Evolutionary conservation across 2,888 invertebrate species (phyloP), one percentile per base, ranked within the genome.

Genomic region (Subacronicta megacephala): DNA sequence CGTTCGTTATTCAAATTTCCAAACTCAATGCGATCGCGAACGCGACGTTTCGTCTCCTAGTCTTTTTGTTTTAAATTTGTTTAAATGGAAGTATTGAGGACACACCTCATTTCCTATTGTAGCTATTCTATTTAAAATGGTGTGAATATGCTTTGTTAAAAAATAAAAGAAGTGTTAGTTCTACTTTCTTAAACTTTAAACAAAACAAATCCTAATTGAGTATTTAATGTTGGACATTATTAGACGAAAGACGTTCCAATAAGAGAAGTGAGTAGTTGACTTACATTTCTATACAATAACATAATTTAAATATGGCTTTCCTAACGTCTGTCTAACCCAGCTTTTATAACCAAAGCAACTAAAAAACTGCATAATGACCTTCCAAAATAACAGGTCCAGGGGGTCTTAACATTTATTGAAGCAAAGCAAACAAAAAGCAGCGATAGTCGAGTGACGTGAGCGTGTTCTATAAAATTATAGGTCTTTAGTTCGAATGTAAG

Each of bases 71-170:
- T 82, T 78, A 82, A 84, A 83, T 43, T 85, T 80, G 80, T 86
- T 85, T 89, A 85, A 88, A 90, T 92, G 91, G 88, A 89, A 90
- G 86, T 89, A 92, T 91, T 90, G 93, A 89, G 92, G 90, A 78
- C 92, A 89, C 87, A 85, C 82, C 90, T 91, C 89, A 87, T 91
- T 92, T 85, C 78, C 87, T 77, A 82, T 92, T 92, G 90, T 89
- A 83, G 67, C 73, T 62, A 90, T 87, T 88, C 88, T 88, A 72
- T 89, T 81, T 90, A 88, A 90, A 84, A 89, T 85, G 85, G 87
- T 90, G 93, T 92, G 90, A 92, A 90, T 83, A 90, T 89, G 88
- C 85, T 87, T 92, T 92, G 92, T 90, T 84, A 70, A 75, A 70
- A 70, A 67, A 92, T 84, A 92, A 92, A 88, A 89, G 86, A 80